A percentile compares a stretch with the other conserved stretches of the same genome.
Evolutionary conservation across 2,888 invertebrate species (phyloP).

Genomic region (Ennomos fuscantarius): DNA sequence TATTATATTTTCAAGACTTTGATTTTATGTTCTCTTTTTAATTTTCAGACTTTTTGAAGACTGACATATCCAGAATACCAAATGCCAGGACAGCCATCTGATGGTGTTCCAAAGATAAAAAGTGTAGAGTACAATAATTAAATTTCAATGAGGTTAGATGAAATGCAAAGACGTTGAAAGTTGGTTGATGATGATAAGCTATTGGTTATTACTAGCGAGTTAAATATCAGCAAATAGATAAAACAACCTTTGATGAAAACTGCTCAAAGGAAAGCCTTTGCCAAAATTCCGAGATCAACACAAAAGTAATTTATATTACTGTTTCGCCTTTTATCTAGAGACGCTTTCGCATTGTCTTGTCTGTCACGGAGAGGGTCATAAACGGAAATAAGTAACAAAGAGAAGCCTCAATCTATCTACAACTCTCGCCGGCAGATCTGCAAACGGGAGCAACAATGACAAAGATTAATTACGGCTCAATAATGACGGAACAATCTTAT

Average conservation of each 20-base stretch:
- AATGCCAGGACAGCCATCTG: no score
- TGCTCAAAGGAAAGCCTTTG: slow-evolving; percentile 10
- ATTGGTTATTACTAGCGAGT: no score
- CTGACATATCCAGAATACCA: no score
- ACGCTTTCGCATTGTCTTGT: slow-evolving; percentile 35
- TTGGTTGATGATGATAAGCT: no score
- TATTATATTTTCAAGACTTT: no score
- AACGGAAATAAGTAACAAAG: slow-evolving; percentile 49
- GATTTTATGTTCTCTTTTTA: no score
- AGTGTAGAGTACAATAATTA: no score
- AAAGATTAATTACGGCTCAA: slow-evolving; percentile 76
- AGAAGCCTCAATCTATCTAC: slow-evolving; percentile 43
- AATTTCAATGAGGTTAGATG: no score
- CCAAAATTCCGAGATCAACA: slow-evolving; percentile 30
- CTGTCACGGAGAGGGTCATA: slow-evolving; percentile 40
- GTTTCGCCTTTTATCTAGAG: slow-evolving; percentile 30
- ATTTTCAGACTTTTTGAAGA: no score
- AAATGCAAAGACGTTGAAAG: no score
- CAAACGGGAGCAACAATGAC: slow-evolving; percentile 67
- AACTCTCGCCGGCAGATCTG: slow-evolving; percentile 59
- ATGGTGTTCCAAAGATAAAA: no score
- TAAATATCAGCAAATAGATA: not conserved
- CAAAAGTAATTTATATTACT: slow-evolving; percentile 34
- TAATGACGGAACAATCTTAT: slow-evolving; percentile 71
- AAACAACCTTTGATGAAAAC: slow-evolving; percentile 10